Evolutionary conservation across 1,140 invertebrate genomes (phyloP).

Genomic region (Apis florea): DNA sequence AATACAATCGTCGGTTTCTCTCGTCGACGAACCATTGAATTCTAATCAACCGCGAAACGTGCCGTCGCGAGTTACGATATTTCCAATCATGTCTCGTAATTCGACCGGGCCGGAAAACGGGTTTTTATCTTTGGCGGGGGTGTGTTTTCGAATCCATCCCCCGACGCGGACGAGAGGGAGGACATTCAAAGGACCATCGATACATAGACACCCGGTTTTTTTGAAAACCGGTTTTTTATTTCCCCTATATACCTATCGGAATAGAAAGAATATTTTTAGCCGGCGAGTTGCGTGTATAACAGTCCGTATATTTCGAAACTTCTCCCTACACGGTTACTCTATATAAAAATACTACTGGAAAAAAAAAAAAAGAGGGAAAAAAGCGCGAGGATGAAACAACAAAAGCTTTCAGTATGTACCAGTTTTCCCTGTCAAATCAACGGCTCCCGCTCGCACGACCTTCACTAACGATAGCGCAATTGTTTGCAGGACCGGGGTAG

Average conservation of each 20-base stretch:
- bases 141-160: too few species aligned
- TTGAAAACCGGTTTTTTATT: neutral
- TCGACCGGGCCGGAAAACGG: too few species aligned
- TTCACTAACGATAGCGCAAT: conserved; percentile 24
- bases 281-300: neutral
- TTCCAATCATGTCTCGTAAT: neutral
- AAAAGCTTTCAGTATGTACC: neutral
- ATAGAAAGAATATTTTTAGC: neutral
- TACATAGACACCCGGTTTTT: neutral
- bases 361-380: neutral
- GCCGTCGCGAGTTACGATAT: neutral
- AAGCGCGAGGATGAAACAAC: neutral
- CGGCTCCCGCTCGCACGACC: neutral
- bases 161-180: fast-evolving
- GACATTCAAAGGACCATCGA: too few species aligned
- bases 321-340: neutral
- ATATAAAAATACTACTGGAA: neutral
- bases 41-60: conserved; percentile 13
- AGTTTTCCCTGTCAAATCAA: neutral
- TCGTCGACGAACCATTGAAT: conserved; percentile 15
- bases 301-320: neutral
- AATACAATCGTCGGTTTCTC: conserved; percentile 12
- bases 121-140: neutral
- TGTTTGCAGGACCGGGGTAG: conserved; percentile 84
- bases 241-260: neutral